Conservation (phyloP, 2,797 vertebrate genomes). For the Emydoidea blandingii region DNA sequence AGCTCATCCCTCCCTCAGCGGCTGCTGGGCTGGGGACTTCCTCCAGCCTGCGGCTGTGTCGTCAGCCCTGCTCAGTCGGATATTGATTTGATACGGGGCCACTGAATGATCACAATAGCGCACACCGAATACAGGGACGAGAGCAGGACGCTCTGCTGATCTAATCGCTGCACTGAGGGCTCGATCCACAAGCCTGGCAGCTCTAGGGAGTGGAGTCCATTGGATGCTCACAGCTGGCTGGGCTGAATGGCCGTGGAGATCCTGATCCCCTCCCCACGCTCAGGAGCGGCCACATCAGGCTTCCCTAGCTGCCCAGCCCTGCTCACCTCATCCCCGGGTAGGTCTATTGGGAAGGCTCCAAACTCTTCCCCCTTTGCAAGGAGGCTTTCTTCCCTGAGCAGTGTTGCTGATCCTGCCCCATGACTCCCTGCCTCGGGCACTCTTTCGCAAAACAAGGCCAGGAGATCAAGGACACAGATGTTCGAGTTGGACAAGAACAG, state of each 20-base stretch:
- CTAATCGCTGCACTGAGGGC: neutral
- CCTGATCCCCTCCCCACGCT: neutral
- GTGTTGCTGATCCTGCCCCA: neutral
- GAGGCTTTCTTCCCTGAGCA: neutral
- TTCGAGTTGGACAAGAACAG: neutral
- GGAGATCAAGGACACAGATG: neutral
- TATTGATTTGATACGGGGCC: neutral
- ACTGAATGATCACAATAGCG: neutral
- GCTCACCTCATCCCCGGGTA: neutral
- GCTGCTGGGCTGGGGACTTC: neutral
- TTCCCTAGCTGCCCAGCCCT: neutral
- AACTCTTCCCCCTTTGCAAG: neutral
- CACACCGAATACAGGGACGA: neutral
- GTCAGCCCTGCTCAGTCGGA: too few relatives aligned
- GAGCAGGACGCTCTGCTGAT: neutral
- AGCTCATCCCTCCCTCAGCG: neutral
- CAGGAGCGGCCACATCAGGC: neutral
- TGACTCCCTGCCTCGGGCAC: neutral
- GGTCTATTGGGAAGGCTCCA: neutral
- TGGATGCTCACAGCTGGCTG: neutral
- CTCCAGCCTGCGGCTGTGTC: neutral
- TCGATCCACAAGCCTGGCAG: neutral
- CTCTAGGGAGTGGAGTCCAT: neutral
- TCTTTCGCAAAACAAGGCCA: neutral
- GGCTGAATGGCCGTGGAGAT: neutral